Percentiles rank a stretch among this genome's conserved stretches.
Conservation (phyloP, 2,113 vertebrate genomes). For the Callipepla squamata region DNA sequence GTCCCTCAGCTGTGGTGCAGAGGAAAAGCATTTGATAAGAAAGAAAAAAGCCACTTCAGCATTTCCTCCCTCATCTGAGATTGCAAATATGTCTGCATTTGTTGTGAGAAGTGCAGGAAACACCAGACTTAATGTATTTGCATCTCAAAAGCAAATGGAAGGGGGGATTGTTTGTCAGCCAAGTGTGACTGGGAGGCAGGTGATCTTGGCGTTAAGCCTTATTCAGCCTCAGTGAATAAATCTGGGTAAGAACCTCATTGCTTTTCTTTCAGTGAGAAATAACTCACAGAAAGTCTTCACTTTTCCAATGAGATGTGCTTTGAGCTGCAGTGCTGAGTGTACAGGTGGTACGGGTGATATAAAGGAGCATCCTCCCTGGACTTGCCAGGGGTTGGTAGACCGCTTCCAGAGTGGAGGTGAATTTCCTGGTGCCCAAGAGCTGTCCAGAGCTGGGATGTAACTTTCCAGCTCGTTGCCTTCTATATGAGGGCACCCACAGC, state of each 20-base stretch:
- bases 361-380: not conserved
- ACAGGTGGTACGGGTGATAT: not conserved
- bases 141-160: not conserved
- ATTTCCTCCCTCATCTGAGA: not conserved
- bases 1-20: not conserved
- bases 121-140: not conserved
- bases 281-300: not conserved
- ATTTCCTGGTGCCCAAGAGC: too few species aligned
- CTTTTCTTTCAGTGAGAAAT: not conserved
- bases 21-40: not conserved
- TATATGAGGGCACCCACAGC: not conserved
- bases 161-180: not conserved
- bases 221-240: not conserved
- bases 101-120: not conserved
- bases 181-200: not conserved
- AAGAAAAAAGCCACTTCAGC: not conserved
- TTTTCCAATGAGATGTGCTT: not conserved
- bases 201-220: not conserved
- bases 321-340: not conserved
- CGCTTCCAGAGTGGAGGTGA: not conserved
- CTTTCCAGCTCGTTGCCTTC: fast-evolving
- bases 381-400: not conserved
- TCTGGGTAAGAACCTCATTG: not conserved
- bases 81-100: not conserved
- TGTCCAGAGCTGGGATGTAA: not conserved